Conservation (phyloP, 23 tunicate species). For the Phallusia fumigata region DNA sequence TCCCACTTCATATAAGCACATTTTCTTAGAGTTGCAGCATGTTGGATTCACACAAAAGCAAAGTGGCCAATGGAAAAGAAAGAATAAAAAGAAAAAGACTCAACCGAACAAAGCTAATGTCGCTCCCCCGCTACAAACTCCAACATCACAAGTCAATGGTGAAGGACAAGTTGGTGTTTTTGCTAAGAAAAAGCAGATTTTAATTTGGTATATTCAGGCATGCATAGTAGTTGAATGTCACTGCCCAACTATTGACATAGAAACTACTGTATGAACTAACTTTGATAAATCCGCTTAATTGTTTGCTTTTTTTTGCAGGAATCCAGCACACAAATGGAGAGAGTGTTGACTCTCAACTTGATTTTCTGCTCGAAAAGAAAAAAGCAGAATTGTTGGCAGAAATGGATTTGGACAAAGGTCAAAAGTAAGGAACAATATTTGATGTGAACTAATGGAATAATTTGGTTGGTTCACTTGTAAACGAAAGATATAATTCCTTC, state of each 20-base stretch:
- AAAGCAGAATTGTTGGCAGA: constrained; percentile 62
- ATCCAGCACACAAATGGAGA: not conserved
- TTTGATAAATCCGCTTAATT: too few relatives aligned
- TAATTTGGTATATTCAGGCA: not conserved
- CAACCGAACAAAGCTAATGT: not conserved
- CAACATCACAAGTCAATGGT: not conserved
- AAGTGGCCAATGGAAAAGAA: constrained; percentile 51
- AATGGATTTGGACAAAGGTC: constrained; percentile 25
- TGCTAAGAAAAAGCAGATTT: not conserved
- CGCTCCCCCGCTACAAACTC: not conserved
- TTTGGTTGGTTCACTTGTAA: too few relatives aligned
- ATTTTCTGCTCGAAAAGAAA: constrained; percentile 48
- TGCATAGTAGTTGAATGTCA: too few relatives aligned
- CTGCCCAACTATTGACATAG: too few relatives aligned
- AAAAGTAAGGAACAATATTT: not conserved
- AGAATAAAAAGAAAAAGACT: constrained; percentile 55
- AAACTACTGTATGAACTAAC: too few relatives aligned
- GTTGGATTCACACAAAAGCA: constrained; percentile 63
- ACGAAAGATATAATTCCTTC: too few relatives aligned
- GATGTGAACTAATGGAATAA: too few relatives aligned
- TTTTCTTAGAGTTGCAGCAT: constrained; percentile 13
- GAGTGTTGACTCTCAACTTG: constrained; percentile 21
- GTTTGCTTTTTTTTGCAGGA: not conserved
- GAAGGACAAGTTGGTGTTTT: not conserved
- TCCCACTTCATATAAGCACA: too few relatives aligned